Evolutionary conservation across 2,797 vertebrate species (phyloP).

Genomic region (Masticophis lateralis): DNA sequence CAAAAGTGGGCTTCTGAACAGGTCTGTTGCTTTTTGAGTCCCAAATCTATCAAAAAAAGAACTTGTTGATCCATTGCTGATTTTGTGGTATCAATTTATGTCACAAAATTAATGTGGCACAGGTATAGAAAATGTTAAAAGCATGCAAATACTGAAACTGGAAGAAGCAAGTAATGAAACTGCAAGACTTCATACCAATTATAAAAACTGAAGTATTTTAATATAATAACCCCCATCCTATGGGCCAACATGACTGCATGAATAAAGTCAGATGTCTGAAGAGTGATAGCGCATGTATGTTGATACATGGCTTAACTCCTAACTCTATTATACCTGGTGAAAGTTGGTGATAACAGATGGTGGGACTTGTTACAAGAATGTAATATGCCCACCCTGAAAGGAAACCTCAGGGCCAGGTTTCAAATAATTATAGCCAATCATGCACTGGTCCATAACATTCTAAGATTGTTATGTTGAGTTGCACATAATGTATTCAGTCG

Average conservation of each 20-base stretch:
- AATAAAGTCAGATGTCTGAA: neutral
- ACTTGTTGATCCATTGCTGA: neutral
- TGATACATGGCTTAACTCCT: neutral
- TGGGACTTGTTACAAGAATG: neutral
- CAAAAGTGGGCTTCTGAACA: neutral
- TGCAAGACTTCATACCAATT: neutral
- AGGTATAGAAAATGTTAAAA: neutral
- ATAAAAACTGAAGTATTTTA: neutral
- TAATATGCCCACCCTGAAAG: neutral
- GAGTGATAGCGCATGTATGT: neutral
- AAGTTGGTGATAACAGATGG: neutral
- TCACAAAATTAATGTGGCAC: neutral
- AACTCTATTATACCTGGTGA: neutral
- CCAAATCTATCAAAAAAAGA: neutral
- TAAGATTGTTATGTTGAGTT: neutral
- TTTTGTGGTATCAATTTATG: neutral
- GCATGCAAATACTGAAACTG: neutral
- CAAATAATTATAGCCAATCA: neutral
- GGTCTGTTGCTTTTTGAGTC: neutral
- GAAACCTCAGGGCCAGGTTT: neutral
- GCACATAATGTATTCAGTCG: neutral
- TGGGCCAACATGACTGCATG: neutral
- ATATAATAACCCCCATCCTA: neutral
- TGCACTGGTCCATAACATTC: neutral
- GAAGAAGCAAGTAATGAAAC: neutral